phyloP scores from a whole-genome alignment of 1,140 invertebrate species.

The Zaprionus ornatus region DNA sequence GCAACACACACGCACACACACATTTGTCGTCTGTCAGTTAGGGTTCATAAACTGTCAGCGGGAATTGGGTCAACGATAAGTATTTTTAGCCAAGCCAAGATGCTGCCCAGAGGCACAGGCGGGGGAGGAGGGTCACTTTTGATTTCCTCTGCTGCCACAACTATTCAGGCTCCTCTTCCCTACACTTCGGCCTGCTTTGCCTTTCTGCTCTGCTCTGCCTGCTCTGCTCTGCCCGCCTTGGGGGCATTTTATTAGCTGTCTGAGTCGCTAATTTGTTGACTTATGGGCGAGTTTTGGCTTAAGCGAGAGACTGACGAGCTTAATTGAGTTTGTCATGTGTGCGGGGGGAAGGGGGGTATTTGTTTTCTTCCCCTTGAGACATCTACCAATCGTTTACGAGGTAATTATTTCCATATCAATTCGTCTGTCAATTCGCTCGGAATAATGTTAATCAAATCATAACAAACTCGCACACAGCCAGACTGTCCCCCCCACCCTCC shows the following conservation, averaged over 20 bases:
- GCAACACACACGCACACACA: constrained; percentile 13
- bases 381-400: constrained; percentile 10
- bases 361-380: not conserved
- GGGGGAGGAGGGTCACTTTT: not conserved
- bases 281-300: not conserved
- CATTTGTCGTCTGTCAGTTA: constrained; percentile 64
- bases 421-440: constrained; percentile 39
- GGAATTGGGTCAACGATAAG: constrained; percentile 72
- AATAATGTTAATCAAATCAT: constrained; percentile 48
- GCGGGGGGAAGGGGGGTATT: not conserved
- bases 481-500: not conserved
- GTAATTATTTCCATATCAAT: constrained; percentile 45
- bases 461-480: not conserved
- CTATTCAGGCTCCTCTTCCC: not conserved
- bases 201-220: not conserved
- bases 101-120: not conserved
- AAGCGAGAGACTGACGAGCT: not conserved
- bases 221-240: not conserved
- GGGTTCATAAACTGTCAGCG: constrained; percentile 61
- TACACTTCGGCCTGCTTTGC: too few species aligned
- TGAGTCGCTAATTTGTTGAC: constrained; percentile 36
- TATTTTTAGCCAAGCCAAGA: constrained; percentile 61
- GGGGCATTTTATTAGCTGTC: constrained; percentile 39
- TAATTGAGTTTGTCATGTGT: constrained; percentile 6
- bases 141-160: constrained; percentile 1